These are phyloP conservation scores for Dicranocentrus wangi DNA, from an alignment of 2,888 invertebrate species.

Conservation along the genomic window DNA sequence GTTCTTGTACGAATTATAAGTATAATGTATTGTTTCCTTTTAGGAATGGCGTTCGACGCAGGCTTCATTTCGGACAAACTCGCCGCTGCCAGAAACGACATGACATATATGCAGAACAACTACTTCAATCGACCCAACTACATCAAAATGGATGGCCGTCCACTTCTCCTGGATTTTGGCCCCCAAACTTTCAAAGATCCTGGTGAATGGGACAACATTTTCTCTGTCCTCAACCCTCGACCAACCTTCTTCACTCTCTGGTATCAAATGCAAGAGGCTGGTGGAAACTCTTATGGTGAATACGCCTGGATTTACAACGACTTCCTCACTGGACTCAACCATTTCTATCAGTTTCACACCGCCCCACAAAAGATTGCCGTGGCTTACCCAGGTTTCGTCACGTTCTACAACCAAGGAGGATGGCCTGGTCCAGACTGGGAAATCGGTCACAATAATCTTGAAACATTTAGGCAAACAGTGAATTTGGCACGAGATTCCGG, in stretches of 20 bases:
- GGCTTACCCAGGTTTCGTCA: constrained; percentile 70
- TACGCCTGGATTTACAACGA: constrained; percentile 70
- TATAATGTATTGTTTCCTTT: background rate
- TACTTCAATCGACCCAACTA: constrained; percentile 67
- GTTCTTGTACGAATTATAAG: too few species aligned
- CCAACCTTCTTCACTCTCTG: constrained; percentile 70
- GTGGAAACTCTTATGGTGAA: constrained; percentile 63
- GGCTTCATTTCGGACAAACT: constrained; percentile 67
- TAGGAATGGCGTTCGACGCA: constrained; percentile 67
- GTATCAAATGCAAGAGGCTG: constrained; percentile 50
- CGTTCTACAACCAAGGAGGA: constrained; percentile 63
- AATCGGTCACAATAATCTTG: constrained; percentile 49
- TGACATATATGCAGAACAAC: constrained; percentile 65
- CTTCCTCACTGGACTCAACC: constrained; percentile 65
- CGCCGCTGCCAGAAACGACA: constrained; percentile 62
- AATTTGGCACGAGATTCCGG: constrained; percentile 54
- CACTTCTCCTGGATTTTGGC: constrained; percentile 69
- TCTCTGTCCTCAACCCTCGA: constrained; percentile 59
- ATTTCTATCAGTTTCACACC: constrained; percentile 66
- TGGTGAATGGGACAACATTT: constrained; percentile 66
- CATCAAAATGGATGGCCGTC: constrained; percentile 66
- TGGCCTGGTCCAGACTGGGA: constrained; percentile 68
- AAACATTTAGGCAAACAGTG: constrained; percentile 65
- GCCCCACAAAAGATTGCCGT: constrained; percentile 64
- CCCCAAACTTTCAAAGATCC: constrained; percentile 66